These are phyloP conservation scores for Leucosticte australis DNA, from an alignment of 2,113 vertebrate species.

Conservation along the genomic window DNA sequence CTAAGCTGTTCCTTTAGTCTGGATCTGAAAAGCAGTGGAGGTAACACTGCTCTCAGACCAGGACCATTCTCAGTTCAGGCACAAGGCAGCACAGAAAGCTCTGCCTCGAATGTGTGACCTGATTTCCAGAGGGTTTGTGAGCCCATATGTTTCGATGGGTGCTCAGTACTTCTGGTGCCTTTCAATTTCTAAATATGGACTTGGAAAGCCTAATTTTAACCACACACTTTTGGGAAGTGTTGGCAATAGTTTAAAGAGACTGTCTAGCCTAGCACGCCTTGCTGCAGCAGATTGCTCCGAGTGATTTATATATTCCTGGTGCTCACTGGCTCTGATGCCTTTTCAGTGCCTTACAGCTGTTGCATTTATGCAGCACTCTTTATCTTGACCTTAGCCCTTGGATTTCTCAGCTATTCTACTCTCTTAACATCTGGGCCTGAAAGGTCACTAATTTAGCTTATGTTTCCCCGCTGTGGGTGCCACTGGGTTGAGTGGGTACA, in stretches of 20 bases:
- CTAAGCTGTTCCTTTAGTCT: background rate
- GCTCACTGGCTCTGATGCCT: constrained; percentile 40
- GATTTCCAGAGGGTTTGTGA: constrained; percentile 1
- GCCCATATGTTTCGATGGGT: constrained; percentile 19
- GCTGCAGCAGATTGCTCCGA: constrained; percentile 16
- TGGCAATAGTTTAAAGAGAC: constrained; percentile 61
- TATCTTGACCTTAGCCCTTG: constrained; percentile 60
- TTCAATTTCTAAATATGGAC: constrained; percentile 42
- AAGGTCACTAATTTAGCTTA: constrained; percentile 65
- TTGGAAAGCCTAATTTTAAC: constrained; percentile 58
- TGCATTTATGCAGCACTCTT: constrained; percentile 57
- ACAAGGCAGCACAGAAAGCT: background rate
- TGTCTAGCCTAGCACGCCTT: constrained; percentile 47
- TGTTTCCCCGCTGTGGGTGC: constrained; percentile 48
- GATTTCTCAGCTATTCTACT: constrained; percentile 54
- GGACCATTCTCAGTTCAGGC: background rate
- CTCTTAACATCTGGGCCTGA: constrained; percentile 59
- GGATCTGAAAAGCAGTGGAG: background rate
- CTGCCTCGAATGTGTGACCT: background rate
- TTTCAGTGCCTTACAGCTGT: constrained; percentile 44
- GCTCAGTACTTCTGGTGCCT: constrained; percentile 39
- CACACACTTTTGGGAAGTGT: constrained; percentile 39
- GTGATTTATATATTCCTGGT: constrained; percentile 53
- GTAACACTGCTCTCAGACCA: background rate
- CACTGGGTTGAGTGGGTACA: constrained; percentile 43